Evolutionary conservation across 2,113 vertebrate genomes (phyloP).

Genomic region (Hydrochoerus hydrochaeris): DNA sequence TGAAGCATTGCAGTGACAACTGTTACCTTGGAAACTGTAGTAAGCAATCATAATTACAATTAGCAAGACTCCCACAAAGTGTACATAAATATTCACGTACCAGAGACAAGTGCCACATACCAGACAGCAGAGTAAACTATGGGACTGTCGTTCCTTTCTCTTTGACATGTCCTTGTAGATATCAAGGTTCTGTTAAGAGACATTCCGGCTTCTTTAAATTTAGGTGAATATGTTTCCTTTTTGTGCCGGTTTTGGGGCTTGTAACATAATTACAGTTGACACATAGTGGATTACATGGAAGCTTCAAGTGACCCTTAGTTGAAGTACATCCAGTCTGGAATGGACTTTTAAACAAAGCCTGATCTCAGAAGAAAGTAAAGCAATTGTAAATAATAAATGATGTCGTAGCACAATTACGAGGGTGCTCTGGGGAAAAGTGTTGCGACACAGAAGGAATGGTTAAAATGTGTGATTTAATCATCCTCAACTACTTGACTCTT

Average conservation of each 20-base stretch:
- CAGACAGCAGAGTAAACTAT: background rate
- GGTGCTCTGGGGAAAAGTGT: slow-evolving; percentile 47
- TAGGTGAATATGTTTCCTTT: slow-evolving; percentile 65
- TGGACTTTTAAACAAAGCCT: slow-evolving; percentile 72
- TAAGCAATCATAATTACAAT: slow-evolving; percentile 74
- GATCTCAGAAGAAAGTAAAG: slow-evolving; percentile 71
- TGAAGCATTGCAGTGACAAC: slow-evolving; percentile 68
- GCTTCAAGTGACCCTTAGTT: slow-evolving; percentile 66
- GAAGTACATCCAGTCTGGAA: slow-evolving; percentile 58
- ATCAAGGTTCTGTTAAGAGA: slow-evolving; percentile 50
- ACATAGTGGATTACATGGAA: slow-evolving; percentile 43
- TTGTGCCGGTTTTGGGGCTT: background rate
- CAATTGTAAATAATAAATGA: slow-evolving; percentile 76
- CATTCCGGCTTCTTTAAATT: slow-evolving; percentile 38
- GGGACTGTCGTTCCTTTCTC: slow-evolving; percentile 27
- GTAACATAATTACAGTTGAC: slow-evolving; percentile 53
- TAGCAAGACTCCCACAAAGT: slow-evolving; percentile 72
- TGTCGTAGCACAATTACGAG: slow-evolving; percentile 27
- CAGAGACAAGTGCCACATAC: slow-evolving; percentile 28
- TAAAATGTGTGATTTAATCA: slow-evolving; percentile 65
- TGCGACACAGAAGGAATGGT: background rate
- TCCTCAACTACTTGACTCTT: slow-evolving; percentile 47
- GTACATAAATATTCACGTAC: slow-evolving; percentile 51
- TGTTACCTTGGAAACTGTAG: slow-evolving; percentile 76
- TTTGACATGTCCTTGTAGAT: slow-evolving; percentile 51